Percentiles rank a stretch among this genome's conserved stretches.
These are phyloP conservation scores for Temnopleurus reevesii DNA, from an alignment of 53 echinoderm and acorn worm genomes.

Conservation along the genomic window DNA sequence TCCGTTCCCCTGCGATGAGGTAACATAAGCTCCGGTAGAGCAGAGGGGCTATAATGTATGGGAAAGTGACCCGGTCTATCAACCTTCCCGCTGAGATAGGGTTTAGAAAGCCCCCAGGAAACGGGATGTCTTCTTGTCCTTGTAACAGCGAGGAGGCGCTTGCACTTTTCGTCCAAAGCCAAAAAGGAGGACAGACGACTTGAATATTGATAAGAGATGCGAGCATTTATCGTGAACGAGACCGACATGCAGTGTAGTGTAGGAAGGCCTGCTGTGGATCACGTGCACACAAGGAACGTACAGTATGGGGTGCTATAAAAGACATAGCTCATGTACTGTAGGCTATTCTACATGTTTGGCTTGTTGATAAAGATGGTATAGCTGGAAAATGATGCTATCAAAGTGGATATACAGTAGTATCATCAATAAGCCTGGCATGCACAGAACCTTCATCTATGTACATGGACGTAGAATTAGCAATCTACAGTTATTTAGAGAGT, in stretches of 20 bases:
- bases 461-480: too few species aligned
- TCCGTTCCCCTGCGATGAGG: not conserved
- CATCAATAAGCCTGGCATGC: not conserved
- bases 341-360: not conserved
- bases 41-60: constrained; percentile 42
- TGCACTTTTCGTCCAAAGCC: constrained; percentile 42
- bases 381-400: constrained; percentile 2
- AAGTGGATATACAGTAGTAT: not conserved
- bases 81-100: constrained; percentile 31
- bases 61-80: constrained; percentile 47
- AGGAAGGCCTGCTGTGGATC: not conserved
- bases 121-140: constrained; percentile 40
- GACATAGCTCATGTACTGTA: too few species aligned
- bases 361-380: not conserved
- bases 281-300: too few species aligned
- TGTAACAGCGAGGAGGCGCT: constrained; percentile 36
- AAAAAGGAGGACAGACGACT: constrained; percentile 29
- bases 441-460: not conserved
- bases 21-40: constrained; percentile 7
- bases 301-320: too few species aligned
- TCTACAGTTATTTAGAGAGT: too few species aligned
- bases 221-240: not conserved
- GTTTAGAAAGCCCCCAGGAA: constrained; percentile 29
- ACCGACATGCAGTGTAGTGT: not conserved
- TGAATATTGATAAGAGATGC: constrained; percentile 25